Evolutionary conservation across 2,888 invertebrate genomes (phyloP), one percentile per base, ranked within the genome.

Genomic region (Aproaerema taeniolella): DNA sequence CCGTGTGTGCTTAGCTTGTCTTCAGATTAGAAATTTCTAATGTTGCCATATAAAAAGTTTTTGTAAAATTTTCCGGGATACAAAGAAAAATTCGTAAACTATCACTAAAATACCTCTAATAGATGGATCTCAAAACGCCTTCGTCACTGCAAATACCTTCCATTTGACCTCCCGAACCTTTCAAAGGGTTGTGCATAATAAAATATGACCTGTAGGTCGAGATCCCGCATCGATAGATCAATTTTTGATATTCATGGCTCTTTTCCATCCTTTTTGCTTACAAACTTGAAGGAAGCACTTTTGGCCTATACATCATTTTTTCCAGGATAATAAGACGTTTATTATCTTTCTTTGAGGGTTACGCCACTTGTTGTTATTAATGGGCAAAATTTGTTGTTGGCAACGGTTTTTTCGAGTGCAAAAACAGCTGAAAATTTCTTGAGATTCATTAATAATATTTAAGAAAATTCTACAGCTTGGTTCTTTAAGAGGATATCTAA

Each of bases 171-270:
- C n/a, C n/a, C n/a, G 9, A 31, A 17, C 31, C 31, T 10, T 17
- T 15, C 16, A 11, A 14, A 37, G 37, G 36, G 35, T 25, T 9
- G 10, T 39, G 12, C 25, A 25, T 33, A 33, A 33, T 33, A 41
- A 34, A 33, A 31, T 3, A 35, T 12, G 16, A 34, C 8, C 35
- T 36, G 28, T 17, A 24, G 40, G 40, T 33, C 13, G 10, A 37
- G 20, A 9, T 16, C 3, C 15, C 33, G 9, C 16, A 36, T 36
- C 35, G 31, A 41, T 36, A 31, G 41, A 41, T 41, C 41, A 36
- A 31, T 31, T 36, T 41, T 36, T 25, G 35, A 36, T 41, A 41
- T 41, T 41, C 41, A 40, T 36, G 10, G 20, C 32, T 24, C 26
- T 16, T 10, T 32, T 24, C 26, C 26, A 39, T 26, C 29, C 11